Base-by-base conservation (phyloP, 2,888 invertebrate genomes). In the Agrochola lychnidis region DNA sequence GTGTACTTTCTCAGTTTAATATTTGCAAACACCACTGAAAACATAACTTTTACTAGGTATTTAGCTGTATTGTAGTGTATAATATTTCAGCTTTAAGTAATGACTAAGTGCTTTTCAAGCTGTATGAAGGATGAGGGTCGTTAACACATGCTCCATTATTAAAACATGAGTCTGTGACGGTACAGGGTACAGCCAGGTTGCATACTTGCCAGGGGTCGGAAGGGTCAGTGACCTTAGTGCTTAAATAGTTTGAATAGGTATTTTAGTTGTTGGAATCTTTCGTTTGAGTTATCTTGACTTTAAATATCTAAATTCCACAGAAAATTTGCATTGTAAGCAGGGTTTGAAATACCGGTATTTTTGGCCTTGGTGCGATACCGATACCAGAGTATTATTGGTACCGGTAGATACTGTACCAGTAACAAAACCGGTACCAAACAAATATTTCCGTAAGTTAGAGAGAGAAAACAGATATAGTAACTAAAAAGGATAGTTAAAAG, bases 71-170 rank as follows among this genome's bases (percentile, higher is more conserved):
- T 53, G 36, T 59, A 19, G 10, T 25, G 53, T 56, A 48, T 73
- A 62, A 56, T 56, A 51, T 61, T n/a, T 56, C 6, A 48, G 30
- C 48, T 67, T 62, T 30, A 48, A 53, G 61, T 67, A 67, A 56
- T 67, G 48, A 62, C 53, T 56, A 82, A 76, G 76, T 62, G 53
- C 53, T 77, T 82, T 61, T 4, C 42, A 53, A 82, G 68, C 56
- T 61, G 36, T 48, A 48, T 62, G 57, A 53, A n/a, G 19, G 63
- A 82, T 45, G 57, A 73, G 45, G 61, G 51, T 83, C 69, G 45
- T 79, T 78, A 77, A 40, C 83, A 69, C 63, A 77, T 40, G 68
- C 30, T 64, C 48, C 48, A 77, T 78, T 64, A 79, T 51, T 68
- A 82, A 82, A 77, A 77, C 76, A 78, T 63, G 42, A 30, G 30